Conservation (phyloP, 2,888 invertebrate species). For the Koerneria pararmatus region DNA sequence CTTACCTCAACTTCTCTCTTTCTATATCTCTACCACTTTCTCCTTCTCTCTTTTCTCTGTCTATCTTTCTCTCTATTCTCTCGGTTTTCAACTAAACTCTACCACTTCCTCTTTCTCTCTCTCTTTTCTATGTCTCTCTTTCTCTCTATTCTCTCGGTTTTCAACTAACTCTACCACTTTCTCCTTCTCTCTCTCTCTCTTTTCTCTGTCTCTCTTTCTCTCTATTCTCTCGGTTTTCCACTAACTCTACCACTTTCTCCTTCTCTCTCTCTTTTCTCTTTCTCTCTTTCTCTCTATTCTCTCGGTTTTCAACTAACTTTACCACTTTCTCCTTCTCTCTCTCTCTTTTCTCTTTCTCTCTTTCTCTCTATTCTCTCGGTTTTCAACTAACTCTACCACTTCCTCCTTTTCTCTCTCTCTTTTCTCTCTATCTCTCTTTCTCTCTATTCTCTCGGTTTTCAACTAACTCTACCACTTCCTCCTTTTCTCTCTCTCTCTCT, state of each 20-base stretch:
- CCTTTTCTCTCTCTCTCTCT: too few species aligned
- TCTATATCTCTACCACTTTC: too few species aligned
- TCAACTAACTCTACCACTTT: not conserved
- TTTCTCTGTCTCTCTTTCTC: not conserved
- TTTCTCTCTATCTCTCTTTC: not conserved
- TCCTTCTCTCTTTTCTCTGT: too few species aligned
- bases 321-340: not conserved
- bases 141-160: not conserved
- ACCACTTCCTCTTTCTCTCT: not conserved
- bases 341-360: not conserved
- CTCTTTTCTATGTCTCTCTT: not conserved
- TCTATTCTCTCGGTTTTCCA: not conserved
- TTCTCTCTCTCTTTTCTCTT: not conserved
- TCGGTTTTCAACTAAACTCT: too few species aligned
- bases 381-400: too few species aligned
- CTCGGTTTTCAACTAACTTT: not conserved
- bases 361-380: too few species aligned
- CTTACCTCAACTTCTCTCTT: too few species aligned
- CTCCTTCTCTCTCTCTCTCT: not conserved
- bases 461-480: not conserved
- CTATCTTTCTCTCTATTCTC: too few species aligned
- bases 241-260: slow-evolving; percentile 1
- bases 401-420: not conserved
- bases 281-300: not conserved
- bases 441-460: not conserved